A percentile compares a stretch with the other conserved stretches of the same genome.
Evolutionary conservation across 30 jellyfish, hydroid and myxozoan genomes (phyloP).

Genomic region (Cassiopea andromeda): DNA sequence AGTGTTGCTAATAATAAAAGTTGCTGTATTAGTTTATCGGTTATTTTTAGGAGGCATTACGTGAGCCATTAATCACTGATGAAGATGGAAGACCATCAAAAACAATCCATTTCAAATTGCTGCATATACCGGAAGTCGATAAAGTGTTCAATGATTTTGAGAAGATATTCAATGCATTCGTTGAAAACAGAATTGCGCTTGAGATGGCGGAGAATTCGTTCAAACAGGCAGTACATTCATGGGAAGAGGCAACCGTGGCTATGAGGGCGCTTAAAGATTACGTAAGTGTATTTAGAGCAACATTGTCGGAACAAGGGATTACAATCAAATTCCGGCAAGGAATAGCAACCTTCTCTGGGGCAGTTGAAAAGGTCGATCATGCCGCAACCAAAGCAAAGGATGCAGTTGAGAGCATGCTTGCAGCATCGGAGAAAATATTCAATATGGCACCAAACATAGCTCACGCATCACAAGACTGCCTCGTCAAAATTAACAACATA

Average conservation of each 20-base stretch:
- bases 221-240: constrained; percentile 15
- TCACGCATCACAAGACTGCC: constrained; percentile 10
- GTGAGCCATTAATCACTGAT: background rate
- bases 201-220: constrained; percentile 38
- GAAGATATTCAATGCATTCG: constrained; percentile 40
- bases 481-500: background rate
- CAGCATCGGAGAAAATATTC: constrained; percentile 29
- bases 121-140: constrained; percentile 34
- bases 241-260: background rate
- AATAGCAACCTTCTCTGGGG: constrained; percentile 23
- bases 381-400: constrained; percentile 30
- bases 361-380: constrained; percentile 10
- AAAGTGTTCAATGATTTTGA: constrained; percentile 40
- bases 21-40: no score
- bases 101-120: constrained; percentile 3
- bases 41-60: background rate
- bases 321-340: constrained; percentile 20
- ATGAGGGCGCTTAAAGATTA: constrained; percentile 13
- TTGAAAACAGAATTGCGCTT: constrained; percentile 46
- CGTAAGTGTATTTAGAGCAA: constrained; percentile 23
- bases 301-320: constrained; percentile 16
- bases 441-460: constrained; percentile 32
- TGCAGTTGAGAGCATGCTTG: constrained; percentile 18
- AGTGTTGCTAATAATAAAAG: no score
- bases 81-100: constrained; percentile 30